Base-by-base conservation (phyloP, 2,888 invertebrate species). In the Euplexia lucipara region DNA sequence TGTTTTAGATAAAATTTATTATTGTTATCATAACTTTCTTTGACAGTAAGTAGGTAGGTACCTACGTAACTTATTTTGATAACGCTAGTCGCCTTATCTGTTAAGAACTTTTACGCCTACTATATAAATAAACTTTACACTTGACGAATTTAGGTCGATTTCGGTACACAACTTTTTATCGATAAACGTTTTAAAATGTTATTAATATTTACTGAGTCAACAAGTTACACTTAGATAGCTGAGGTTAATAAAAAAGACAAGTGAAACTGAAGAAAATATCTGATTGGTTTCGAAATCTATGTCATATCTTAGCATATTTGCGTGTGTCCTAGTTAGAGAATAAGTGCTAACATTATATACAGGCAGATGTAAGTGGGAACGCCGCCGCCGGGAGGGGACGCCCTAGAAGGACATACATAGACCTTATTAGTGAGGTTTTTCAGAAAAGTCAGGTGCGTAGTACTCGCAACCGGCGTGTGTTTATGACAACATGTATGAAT, bases 111-210 rank as follows among this genome's bases (percentile, higher is more conserved):
- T 58, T 87, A 84, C 83, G 74, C 78, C 65, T 87, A 86, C 86
- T 85, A 86, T 81, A 85, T 84, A 86, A 84, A 87, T 88, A 89
- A 86, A 90, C 74, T 70, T 53, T 69, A 70, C 86, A 90, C 78
- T 78, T 72, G 61, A 65, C 66, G 77, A 91, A 93, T 87, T 66
- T 89, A 80, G 94, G 94, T 90, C 93, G 91, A 90, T 91, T 88
- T 85, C 83, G 66, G 81, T 83, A 72, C 54, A 65, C 73, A 77
- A 70, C 35, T 66, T 64, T 60, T 85, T 90, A 91, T 91, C 91
- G 80, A 73, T 73, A 73, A 80, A 42, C 81, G 79, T 78, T 85
- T 83, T 77, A 75, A 82, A 82, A 78, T 75, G n/a, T 70, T 58
- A 66, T 53, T 68, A 72, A 72, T 75, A 76, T 79, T 73, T 76